Percentiles rank a stretch among this genome's conserved stretches.
Evolutionary conservation across 2,113 vertebrate genomes (phyloP).

Genomic region (Rhynchomys soricoides): DNA sequence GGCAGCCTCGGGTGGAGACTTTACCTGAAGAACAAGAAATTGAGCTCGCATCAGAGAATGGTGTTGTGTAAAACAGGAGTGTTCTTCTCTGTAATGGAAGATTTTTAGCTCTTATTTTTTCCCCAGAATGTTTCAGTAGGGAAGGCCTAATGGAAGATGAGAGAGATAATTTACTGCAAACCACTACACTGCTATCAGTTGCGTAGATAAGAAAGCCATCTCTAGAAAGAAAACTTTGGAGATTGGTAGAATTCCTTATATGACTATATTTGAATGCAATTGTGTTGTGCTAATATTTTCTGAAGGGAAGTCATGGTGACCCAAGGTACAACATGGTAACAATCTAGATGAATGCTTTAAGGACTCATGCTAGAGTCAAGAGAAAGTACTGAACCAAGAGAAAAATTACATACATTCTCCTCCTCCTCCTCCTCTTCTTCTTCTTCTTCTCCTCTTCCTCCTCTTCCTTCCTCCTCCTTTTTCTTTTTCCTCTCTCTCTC

Average conservation of each 20-base stretch:
- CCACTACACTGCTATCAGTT: not conserved
- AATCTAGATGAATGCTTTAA: not conserved
- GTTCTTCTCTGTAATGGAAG: not conserved
- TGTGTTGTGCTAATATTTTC: constrained; percentile 12
- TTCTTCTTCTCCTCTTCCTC: not conserved
- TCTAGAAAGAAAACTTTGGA: not conserved
- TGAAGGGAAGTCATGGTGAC: constrained; percentile 15
- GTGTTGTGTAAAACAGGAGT: not conserved
- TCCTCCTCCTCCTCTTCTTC: not conserved
- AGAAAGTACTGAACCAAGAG: not conserved
- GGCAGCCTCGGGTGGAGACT: not conserved
- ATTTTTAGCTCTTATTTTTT: not conserved
- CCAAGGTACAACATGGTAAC: not conserved
- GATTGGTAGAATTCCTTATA: not conserved
- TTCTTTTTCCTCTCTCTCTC: not conserved
- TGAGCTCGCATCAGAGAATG: not conserved
- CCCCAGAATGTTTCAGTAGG: not conserved
- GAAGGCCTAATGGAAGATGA: not conserved
- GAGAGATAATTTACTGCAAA: not conserved
- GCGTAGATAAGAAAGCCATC: not conserved
- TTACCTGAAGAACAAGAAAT: not conserved
- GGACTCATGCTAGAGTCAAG: constrained; percentile 13
- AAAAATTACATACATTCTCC: not conserved
- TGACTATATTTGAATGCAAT: not conserved
- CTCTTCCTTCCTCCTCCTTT: no score